Percentiles rank a stretch among this genome's conserved stretches.
Evolutionary conservation across 2,797 vertebrate genomes (phyloP).

Genomic region (Sebastes kiyomatsui): DNA sequence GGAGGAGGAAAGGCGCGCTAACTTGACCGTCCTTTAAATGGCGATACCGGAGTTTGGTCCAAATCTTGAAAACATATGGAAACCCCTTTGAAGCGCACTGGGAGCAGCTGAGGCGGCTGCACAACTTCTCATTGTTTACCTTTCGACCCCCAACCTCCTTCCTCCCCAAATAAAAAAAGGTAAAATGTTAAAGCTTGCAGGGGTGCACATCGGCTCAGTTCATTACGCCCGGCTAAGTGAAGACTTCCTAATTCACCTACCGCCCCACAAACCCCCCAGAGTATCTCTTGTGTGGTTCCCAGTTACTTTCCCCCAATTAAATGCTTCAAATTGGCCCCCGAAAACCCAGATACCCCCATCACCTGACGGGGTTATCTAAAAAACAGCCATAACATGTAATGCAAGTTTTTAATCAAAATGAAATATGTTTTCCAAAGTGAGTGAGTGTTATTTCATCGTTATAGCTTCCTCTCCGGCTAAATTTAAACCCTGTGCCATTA

Average conservation of each 20-base stretch:
- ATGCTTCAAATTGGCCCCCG: conserved; percentile 35
- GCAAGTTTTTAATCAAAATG: conserved; percentile 63
- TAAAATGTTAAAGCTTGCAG: conserved; percentile 72
- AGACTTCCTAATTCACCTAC: conserved; percentile 74
- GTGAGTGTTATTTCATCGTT: conserved; percentile 68
- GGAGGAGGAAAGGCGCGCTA: neutral
- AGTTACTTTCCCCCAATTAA: conserved; percentile 48
- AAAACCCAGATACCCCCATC: conserved; percentile 41
- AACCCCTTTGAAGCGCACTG: conserved; percentile 70
- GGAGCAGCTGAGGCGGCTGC: conserved; percentile 73
- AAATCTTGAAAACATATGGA: conserved; percentile 81
- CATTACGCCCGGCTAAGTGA: conserved; percentile 79
- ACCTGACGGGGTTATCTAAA: conserved; percentile 45
- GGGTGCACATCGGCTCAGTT: conserved; percentile 75
- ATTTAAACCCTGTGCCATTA: conserved; percentile 74
- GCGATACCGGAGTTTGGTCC: conserved; percentile 57
- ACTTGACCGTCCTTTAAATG: conserved; percentile 51
- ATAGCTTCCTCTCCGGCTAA: conserved; percentile 73
- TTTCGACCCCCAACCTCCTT: conserved; percentile 74
- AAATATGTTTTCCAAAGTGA: conserved; percentile 58
- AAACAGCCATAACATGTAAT: conserved; percentile 50
- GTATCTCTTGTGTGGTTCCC: conserved; percentile 50
- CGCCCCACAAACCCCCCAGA: conserved; percentile 38
- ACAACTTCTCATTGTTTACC: conserved; percentile 79
- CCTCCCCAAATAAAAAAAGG: conserved; percentile 66